Evolutionary conservation across 2,797 vertebrate species (phyloP).

Genomic region (Erithacus rubecula): DNA sequence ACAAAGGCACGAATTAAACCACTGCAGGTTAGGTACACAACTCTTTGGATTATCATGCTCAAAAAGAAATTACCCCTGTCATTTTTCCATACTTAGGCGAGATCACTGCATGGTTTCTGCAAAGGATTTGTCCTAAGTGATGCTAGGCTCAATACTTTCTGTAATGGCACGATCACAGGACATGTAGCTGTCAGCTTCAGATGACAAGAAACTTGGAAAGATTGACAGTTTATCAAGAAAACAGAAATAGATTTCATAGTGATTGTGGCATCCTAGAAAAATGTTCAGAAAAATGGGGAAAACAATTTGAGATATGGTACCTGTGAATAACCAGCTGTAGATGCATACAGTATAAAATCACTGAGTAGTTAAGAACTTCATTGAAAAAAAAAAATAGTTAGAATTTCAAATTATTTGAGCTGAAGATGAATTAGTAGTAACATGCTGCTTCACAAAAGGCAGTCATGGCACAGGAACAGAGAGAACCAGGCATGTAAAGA

Average conservation of each 20-base stretch:
- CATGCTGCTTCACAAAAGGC: neutral
- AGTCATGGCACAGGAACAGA: neutral
- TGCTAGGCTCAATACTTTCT: neutral
- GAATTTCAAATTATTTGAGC: neutral
- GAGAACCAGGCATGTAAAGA: neutral
- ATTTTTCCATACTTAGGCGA: neutral
- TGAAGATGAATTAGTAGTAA: neutral
- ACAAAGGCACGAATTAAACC: neutral
- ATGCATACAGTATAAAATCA: neutral
- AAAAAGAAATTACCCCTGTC: neutral
- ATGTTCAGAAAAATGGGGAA: neutral
- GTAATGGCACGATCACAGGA: neutral
- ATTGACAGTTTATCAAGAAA: neutral
- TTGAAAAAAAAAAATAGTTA: neutral
- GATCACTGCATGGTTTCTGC: neutral
- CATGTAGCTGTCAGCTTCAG: neutral
- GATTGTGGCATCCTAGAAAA: neutral
- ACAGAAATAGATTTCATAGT: neutral
- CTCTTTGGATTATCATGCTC: neutral
- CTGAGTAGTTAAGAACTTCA: neutral
- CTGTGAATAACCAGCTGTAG: neutral
- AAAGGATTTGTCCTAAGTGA: neutral
- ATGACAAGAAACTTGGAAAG: neutral
- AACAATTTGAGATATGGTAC: neutral
- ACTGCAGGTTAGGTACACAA: neutral